These are phyloP conservation scores for Dromococcyx pavoninus DNA, from an alignment of 2,797 vertebrate species.

Conservation along the genomic window DNA sequence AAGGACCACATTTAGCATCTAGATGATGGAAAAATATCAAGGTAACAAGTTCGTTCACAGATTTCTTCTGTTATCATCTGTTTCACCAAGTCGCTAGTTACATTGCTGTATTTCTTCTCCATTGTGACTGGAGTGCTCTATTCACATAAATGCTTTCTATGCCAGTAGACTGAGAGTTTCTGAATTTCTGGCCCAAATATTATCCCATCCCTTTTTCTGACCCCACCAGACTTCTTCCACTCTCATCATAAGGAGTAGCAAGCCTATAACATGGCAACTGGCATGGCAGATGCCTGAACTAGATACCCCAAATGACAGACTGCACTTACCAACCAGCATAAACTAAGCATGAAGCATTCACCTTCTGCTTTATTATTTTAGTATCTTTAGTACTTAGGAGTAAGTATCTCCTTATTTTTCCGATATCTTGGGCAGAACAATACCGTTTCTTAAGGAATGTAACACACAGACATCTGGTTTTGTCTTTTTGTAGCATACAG, in stretches of 20 bases:
- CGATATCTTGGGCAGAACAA: not conserved
- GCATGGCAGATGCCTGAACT: not conserved
- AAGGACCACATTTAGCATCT: not conserved
- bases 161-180: not conserved
- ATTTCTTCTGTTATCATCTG: not conserved
- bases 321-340: not conserved
- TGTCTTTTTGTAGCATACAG: not conserved
- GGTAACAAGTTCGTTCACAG: not conserved
- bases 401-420: not conserved
- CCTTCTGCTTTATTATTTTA: not conserved
- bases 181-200: not conserved
- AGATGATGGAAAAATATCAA: not conserved
- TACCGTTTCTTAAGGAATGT: not conserved
- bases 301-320: not conserved
- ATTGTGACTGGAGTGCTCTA: not conserved
- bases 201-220: not conserved
- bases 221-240: not conserved
- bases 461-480: not conserved
- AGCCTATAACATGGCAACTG: not conserved
- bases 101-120: not conserved
- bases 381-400: not conserved
- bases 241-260: not conserved
- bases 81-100: not conserved
- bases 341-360: not conserved
- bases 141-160: not conserved